Base-by-base conservation (phyloP, 2,797 vertebrate genomes). In the Gymnopithys bicolor region DNA sequence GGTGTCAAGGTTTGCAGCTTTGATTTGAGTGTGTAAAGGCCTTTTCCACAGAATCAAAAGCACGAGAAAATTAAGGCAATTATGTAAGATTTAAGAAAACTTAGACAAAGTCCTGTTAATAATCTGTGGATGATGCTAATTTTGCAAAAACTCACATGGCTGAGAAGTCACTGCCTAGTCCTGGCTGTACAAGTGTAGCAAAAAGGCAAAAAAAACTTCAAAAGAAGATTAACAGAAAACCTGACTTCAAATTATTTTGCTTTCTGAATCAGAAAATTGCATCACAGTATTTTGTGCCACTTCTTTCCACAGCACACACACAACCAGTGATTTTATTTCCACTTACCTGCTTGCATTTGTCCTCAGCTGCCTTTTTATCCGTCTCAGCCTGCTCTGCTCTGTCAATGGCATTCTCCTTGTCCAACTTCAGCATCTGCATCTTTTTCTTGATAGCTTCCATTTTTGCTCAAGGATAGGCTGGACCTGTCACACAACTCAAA, bases 371-470 rank as follows among this genome's bases (percentile, higher is more conserved):
- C 73, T 99, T 99, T 97, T 98, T 98, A 91, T 99, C 99, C 0
- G 98, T 97, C 96, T 99, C 99, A 1, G 99, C 98, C 97, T 99
- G 98, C 87, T 99, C 99, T 0, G 99, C 99, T 28, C 99, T 97
- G 98, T 99, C 99, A 11, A 99, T 98, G 97, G 99, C 99, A 1
- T 99, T 99, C 98, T 99, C 99, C 97, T 99, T 99, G 98, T 99
- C 99, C 96, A 99, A 46, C 96, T 99, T 99, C 96, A 99, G 97
- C 99, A 99, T 99, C 98, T 99, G 99, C 99, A 99, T 99, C 98
- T 99, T 99, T 97, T 99, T 99, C 98, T 99, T 99, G 97, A 99
- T 99, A 92, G 99, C 99, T 95, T 99, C 99, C 99, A 99, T 99
- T 96, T 92, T 97, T 97, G 89, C 83, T 28, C 39, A 95, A 51